phyloP scores from a whole-genome alignment of 2,113 vertebrate species.

The Microcebus jonahi region DNA sequence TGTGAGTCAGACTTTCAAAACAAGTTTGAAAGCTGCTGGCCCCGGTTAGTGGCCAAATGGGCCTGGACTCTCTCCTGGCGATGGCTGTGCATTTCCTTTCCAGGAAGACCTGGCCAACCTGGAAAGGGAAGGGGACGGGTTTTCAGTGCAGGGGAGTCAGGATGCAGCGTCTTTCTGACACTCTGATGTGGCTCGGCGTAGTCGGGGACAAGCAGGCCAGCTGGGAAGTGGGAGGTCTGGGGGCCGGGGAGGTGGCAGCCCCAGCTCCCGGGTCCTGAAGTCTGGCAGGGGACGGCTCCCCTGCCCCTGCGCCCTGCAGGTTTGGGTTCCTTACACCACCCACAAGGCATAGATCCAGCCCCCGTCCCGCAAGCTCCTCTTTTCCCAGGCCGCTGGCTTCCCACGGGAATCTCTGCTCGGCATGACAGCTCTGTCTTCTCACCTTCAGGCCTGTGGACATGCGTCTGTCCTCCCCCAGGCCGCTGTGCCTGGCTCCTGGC shows the following conservation, averaged over 20 bases:
- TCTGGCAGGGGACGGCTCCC: background rate
- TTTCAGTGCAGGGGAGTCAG: too few species aligned
- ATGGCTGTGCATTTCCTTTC: background rate
- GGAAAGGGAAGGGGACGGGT: background rate
- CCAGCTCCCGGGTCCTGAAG: background rate
- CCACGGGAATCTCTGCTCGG: background rate
- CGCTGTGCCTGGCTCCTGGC: background rate
- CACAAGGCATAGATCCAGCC: rapidly evolving
- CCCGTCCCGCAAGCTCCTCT: too few species aligned
- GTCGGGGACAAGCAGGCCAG: rapidly evolving
- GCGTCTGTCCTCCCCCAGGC: background rate
- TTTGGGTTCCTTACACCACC: background rate
- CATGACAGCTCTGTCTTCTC: background rate
- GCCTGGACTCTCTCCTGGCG: too few species aligned
- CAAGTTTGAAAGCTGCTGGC: background rate
- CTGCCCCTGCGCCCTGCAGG: background rate
- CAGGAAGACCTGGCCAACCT: background rate
- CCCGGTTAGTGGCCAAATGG: background rate
- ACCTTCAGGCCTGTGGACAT: background rate
- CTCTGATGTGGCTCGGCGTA: rapidly evolving
- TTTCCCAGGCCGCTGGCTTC: background rate
- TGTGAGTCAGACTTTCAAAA: background rate
- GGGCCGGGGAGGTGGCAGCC: background rate
- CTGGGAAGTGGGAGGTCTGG: background rate
- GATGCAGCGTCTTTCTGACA: background rate